Evolutionary conservation across 1,140 invertebrate genomes (phyloP).

Genomic region (Drosophila gunungcola): DNA sequence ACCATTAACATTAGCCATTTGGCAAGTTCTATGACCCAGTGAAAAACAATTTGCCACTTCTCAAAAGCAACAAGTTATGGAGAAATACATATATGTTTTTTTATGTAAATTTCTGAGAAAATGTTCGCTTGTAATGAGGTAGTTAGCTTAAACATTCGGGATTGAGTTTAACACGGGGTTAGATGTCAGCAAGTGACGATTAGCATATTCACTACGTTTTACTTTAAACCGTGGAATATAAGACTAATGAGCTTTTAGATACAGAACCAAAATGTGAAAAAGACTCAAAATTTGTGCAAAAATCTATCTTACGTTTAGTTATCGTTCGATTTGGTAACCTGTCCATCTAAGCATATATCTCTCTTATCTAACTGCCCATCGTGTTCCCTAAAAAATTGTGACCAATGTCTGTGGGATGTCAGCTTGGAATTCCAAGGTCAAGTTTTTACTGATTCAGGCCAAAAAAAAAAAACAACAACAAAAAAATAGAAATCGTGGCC

Average conservation of each 20-base stretch:
- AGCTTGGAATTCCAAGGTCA: conserved; percentile 45
- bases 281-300: no score
- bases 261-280: no score
- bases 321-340: neutral
- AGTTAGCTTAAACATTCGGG: neutral
- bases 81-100: conserved; percentile 18
- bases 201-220: neutral
- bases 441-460: conserved; percentile 29
- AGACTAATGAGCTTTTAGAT: no score
- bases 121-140: conserved; percentile 18
- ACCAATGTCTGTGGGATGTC: conserved; percentile 30
- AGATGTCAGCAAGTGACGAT: conserved; percentile 9
- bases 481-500: conserved; percentile 23
- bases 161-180: conserved; percentile 14
- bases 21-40: conserved; percentile 25
- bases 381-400: conserved; percentile 8
- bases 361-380: conserved; percentile 3
- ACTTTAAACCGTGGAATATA: neutral
- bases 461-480: conserved; percentile 6
- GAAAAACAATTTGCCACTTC: conserved; percentile 11
- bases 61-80: conserved; percentile 26
- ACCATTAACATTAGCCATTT: conserved; percentile 25
- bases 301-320: neutral
- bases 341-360: neutral
- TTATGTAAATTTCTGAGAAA: conserved; percentile 36